phyloP scores from a whole-genome alignment of 1,140 invertebrate species.

The Hirudo medicinalis region DNA sequence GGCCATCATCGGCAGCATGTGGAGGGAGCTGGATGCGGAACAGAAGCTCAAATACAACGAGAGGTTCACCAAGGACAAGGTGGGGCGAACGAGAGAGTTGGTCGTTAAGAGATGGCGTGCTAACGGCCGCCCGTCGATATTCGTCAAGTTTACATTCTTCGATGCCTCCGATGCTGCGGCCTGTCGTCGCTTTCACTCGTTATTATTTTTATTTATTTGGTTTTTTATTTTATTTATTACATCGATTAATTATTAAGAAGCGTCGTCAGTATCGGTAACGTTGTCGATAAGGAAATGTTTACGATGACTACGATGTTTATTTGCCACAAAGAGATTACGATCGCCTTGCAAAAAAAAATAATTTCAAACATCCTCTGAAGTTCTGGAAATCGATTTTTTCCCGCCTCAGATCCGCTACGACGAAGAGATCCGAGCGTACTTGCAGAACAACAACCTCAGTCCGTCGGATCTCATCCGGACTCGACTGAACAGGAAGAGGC shows the following conservation, averaged over 20 bases:
- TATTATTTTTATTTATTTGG: neutral
- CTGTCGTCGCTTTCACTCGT: neutral
- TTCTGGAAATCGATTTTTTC: too few relatives aligned
- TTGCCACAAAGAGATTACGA: neutral
- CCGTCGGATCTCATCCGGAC: conserved; percentile 12
- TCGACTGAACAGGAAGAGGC: conserved; percentile 14
- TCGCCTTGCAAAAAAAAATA: neutral
- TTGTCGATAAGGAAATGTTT: too few relatives aligned
- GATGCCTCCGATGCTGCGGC: too few relatives aligned
- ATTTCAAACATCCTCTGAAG: too few relatives aligned
- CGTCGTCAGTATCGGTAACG: too few relatives aligned
- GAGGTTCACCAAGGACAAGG: conserved; percentile 15
- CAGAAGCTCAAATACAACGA: conserved; percentile 15
- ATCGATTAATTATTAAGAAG: too few relatives aligned
- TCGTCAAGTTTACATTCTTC: too few relatives aligned
- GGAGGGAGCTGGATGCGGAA: conserved; percentile 12
- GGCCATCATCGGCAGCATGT: conserved; percentile 18
- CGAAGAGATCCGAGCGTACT: conserved; percentile 12
- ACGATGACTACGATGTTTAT: neutral
- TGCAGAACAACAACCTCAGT: conserved; percentile 15
- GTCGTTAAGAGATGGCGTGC: too few relatives aligned
- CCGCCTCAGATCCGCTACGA: conserved; percentile 15
- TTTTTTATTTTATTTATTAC: too few relatives aligned
- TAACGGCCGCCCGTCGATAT: too few relatives aligned
- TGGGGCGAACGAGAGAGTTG: neutral